Evolutionary conservation across 1,140 invertebrate species (phyloP).

Genomic region (Linepithema humile): DNA sequence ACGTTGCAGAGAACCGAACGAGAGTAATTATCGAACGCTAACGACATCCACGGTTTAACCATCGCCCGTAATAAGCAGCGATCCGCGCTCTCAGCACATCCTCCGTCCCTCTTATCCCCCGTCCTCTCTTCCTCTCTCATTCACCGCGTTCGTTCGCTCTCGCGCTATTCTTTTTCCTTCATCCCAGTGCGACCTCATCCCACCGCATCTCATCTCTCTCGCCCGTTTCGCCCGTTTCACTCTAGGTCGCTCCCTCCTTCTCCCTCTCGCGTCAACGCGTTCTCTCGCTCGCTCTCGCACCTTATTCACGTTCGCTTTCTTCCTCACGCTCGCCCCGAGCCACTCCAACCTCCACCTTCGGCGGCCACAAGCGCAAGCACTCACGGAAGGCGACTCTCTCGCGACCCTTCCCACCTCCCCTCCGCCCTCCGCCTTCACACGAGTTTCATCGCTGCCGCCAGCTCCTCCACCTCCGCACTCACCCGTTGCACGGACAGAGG

Average conservation of each 20-base stretch:
- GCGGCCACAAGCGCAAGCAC: slow-evolving; percentile 56
- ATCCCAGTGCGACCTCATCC: not conserved
- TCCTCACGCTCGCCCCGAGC: not conserved
- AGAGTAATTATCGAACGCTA: slow-evolving; percentile 57
- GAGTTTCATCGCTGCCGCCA: slow-evolving; percentile 37
- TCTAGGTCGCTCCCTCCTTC: not conserved
- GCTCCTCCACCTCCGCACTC: slow-evolving; percentile 22
- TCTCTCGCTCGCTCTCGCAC: not conserved
- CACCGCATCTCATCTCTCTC: slow-evolving; percentile 12
- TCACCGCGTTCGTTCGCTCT: slow-evolving; percentile 36
- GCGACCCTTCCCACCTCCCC: slow-evolving; percentile 20
- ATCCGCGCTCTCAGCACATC: slow-evolving; percentile 35
- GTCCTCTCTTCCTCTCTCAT: slow-evolving; percentile 19
- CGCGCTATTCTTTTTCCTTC: slow-evolving; percentile 30
- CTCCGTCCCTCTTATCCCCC: not conserved
- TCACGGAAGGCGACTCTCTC: slow-evolving; percentile 53
- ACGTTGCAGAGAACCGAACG: slow-evolving; percentile 2
- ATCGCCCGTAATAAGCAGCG: slow-evolving; percentile 55
- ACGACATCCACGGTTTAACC: slow-evolving; percentile 49
- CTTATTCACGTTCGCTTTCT: not conserved
- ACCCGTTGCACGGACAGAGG: slow-evolving; percentile 35
- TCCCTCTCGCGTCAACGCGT: not conserved
- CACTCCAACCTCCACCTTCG: slow-evolving; percentile 46
- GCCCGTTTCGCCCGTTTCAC: slow-evolving; percentile 8
- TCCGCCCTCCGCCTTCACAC: slow-evolving; percentile 24